Conservation (phyloP, 1,140 invertebrate species). For the Drosophila orosa region DNA sequence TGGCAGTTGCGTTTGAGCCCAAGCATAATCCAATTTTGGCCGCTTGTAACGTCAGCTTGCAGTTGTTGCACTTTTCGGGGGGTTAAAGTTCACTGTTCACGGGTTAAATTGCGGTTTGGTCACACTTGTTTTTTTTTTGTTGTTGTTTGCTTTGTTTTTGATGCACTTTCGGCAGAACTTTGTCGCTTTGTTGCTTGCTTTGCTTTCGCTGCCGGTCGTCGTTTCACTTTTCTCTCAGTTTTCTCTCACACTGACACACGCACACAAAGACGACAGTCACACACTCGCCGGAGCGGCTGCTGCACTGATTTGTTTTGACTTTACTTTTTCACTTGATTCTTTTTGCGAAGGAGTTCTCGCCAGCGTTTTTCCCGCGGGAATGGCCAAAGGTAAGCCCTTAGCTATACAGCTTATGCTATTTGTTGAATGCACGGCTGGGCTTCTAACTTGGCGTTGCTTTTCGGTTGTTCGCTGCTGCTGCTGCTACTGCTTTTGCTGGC, state of each 20-base stretch:
- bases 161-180: conserved; percentile 15
- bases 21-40: conserved; percentile 79
- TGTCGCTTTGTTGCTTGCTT: conserved; percentile 51
- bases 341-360: conserved; percentile 8
- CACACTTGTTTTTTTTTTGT: conserved; percentile 8
- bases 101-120: conserved; percentile 3
- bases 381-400: conserved; percentile 22
- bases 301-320: conserved; percentile 64
- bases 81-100: conserved; percentile 18
- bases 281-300: conserved; percentile 57
- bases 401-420: conserved; percentile 7
- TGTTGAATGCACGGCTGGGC: conserved; percentile 11
- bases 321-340: conserved; percentile 6
- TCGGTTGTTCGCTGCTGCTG: conserved; percentile 21
- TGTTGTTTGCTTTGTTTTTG: conserved; percentile 14
- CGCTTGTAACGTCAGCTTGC: conserved; percentile 61
- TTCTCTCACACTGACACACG: conserved; percentile 22
- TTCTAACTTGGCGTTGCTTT: conserved; percentile 13
- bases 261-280: conserved; percentile 18
- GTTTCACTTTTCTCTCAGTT: conserved; percentile 74
- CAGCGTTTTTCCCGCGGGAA: conserved; percentile 12
- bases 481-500: conserved; percentile 10
- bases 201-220: conserved; percentile 80
- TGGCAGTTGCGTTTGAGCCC: conserved; percentile 68
- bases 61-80: conserved; percentile 16